These are phyloP conservation scores for Bugulina stolonifera DNA, from an alignment of 2,888 invertebrate species.

Conservation along the genomic window DNA sequence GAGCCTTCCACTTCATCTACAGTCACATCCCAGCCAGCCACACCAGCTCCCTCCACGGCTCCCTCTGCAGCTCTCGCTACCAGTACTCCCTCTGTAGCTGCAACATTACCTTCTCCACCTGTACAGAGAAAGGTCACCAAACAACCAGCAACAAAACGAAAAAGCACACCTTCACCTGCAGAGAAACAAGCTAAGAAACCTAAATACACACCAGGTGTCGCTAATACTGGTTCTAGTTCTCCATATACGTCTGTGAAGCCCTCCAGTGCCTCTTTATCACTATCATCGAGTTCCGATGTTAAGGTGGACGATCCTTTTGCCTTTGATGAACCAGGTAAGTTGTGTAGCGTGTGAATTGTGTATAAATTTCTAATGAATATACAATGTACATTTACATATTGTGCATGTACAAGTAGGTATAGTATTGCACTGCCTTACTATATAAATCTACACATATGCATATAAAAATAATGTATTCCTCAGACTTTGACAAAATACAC, in stretches of 20 bases:
- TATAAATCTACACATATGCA: too few relatives aligned
- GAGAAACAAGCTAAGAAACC: neutral
- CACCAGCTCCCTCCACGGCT: neutral
- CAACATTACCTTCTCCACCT: neutral
- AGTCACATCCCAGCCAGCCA: neutral
- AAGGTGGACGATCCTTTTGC: constrained; percentile 11
- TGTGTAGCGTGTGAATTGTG: neutral
- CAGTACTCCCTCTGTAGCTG: neutral
- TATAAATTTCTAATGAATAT: too few relatives aligned
- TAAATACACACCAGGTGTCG: neutral
- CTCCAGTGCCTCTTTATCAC: neutral
- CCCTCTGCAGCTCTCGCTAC: neutral
- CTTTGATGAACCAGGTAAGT: constrained; percentile 19
- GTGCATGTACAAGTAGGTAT: too few relatives aligned
- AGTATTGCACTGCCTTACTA: too few relatives aligned
- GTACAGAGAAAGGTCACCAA: neutral
- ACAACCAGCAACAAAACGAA: neutral
- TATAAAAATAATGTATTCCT: too few relatives aligned
- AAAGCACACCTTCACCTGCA: neutral
- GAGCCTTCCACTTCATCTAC: neutral
- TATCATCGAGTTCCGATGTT: neutral
- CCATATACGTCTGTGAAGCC: neutral
- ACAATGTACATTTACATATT: too few relatives aligned
- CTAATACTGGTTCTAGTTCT: neutral
- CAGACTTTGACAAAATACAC: too few relatives aligned